These are phyloP conservation scores for Mastacembelus armatus DNA, from an alignment of 2,797 vertebrate species.

Conservation along the genomic window DNA sequence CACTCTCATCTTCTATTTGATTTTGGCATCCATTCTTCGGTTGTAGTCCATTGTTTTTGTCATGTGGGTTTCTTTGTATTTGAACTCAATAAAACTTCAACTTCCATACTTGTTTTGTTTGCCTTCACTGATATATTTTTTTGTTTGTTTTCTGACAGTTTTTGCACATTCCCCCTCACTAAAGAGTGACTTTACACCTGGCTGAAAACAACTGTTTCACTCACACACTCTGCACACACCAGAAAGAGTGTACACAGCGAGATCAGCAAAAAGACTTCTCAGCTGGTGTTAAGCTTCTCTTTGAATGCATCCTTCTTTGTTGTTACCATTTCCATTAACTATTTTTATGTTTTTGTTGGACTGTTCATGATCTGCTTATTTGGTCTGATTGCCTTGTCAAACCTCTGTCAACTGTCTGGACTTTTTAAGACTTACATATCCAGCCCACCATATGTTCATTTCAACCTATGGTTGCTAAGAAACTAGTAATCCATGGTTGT, in stretches of 20 bases:
- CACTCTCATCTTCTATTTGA: constrained; percentile 77
- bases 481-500: constrained; percentile 57
- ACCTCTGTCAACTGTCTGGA: background rate
- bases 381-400: constrained; percentile 6
- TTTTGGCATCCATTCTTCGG: constrained; percentile 35
- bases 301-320: constrained; percentile 40
- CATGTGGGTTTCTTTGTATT: constrained; percentile 29
- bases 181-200: constrained; percentile 6
- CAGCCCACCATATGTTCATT: background rate
- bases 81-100: constrained; percentile 60
- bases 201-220: background rate
- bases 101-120: constrained; percentile 42
- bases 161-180: background rate
- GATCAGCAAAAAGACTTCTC: background rate
- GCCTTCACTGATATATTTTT: constrained; percentile 40
- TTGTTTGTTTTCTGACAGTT: background rate
- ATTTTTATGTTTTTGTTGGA: constrained; percentile 1
- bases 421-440: constrained; percentile 25
- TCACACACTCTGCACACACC: background rate
- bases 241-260: background rate
- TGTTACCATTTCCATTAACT: constrained; percentile 44
- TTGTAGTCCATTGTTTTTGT: constrained; percentile 25
- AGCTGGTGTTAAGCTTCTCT: constrained; percentile 42
- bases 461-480: constrained; percentile 59
- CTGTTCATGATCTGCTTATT: background rate